Percentiles rank a stretch among this genome's conserved stretches.
Evolutionary conservation across 1,140 invertebrate species (phyloP).

Genomic region (Asobara japonica): DNA sequence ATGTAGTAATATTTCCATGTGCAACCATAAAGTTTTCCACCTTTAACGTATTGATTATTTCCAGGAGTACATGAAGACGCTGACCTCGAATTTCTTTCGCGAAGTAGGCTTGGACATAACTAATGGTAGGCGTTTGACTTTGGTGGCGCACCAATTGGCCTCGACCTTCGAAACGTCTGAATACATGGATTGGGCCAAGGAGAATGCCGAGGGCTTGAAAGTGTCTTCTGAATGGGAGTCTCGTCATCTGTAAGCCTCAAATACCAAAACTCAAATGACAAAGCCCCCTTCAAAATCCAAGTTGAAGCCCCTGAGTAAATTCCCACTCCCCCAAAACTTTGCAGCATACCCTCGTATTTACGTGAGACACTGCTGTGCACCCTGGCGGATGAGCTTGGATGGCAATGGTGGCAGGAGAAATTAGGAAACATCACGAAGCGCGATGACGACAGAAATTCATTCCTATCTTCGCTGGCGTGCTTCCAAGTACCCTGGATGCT

Average conservation of each 20-base stretch:
- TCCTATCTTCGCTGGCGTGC: slow-evolving; percentile 52
- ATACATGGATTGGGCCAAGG: slow-evolving; percentile 49
- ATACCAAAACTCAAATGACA: neutral
- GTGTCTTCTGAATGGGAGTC: slow-evolving; percentile 15
- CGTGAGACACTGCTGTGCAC: slow-evolving; percentile 57
- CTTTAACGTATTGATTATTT: no score
- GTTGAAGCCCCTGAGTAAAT: neutral
- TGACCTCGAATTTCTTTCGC: slow-evolving; percentile 50
- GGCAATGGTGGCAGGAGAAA: slow-evolving; percentile 53
- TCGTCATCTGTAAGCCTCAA: slow-evolving; percentile 19
- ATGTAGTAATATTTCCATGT: no score
- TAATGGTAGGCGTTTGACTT: slow-evolving; percentile 63
- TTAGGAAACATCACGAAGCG: slow-evolving; percentile 38
- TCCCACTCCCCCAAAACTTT: no score
- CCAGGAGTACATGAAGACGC: slow-evolving; percentile 52
- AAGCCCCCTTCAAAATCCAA: neutral
- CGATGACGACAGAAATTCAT: slow-evolving; percentile 49
- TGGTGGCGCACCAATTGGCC: slow-evolving; percentile 60
- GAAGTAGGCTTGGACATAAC: slow-evolving; percentile 40
- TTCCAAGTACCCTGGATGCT: slow-evolving; percentile 55
- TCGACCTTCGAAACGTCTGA: slow-evolving; percentile 47
- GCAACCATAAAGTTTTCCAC: no score
- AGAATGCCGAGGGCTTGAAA: slow-evolving; percentile 24
- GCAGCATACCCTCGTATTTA: slow-evolving; percentile 52
- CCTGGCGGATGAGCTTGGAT: slow-evolving; percentile 53